Conservation (phyloP, 2,113 vertebrate genomes). For the Abramis brama region DNA sequence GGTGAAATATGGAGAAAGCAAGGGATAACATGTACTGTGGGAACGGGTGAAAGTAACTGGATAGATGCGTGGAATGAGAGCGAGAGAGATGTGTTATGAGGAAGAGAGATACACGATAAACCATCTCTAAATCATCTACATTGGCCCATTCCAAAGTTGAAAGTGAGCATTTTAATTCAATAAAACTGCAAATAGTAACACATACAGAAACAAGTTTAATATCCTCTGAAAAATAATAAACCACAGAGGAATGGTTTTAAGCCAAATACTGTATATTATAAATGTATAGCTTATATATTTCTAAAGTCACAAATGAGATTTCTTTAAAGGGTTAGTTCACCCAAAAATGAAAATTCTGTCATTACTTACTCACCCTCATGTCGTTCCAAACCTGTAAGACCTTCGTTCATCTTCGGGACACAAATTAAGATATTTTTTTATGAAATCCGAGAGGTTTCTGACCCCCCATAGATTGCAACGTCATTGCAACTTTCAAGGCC, state of each 20-base stretch:
- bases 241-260: neutral
- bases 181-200: neutral
- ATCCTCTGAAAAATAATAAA: neutral
- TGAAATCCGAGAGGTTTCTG: too few relatives aligned
- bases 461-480: too few relatives aligned
- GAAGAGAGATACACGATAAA: conserved; percentile 37
- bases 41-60: conserved; percentile 55
- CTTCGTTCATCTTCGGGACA: too few relatives aligned
- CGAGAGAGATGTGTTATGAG: conserved; percentile 29
- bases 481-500: too few relatives aligned
- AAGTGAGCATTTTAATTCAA: neutral
- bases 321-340: too few relatives aligned
- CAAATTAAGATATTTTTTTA: too few relatives aligned
- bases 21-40: conserved; percentile 60
- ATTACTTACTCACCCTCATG: too few relatives aligned
- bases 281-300: neutral
- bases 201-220: neutral
- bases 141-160: conserved; percentile 21
- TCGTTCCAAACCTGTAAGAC: too few relatives aligned
- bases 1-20: conserved; percentile 53
- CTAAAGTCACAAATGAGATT: too few relatives aligned
- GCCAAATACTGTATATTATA: neutral
- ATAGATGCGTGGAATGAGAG: conserved; percentile 50
- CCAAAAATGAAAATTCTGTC: too few relatives aligned
- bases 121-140: conserved; percentile 31